These are phyloP conservation scores for Oxygymnocypris stewartii DNA, from an alignment of 2,113 vertebrate species.

Conservation along the genomic window DNA sequence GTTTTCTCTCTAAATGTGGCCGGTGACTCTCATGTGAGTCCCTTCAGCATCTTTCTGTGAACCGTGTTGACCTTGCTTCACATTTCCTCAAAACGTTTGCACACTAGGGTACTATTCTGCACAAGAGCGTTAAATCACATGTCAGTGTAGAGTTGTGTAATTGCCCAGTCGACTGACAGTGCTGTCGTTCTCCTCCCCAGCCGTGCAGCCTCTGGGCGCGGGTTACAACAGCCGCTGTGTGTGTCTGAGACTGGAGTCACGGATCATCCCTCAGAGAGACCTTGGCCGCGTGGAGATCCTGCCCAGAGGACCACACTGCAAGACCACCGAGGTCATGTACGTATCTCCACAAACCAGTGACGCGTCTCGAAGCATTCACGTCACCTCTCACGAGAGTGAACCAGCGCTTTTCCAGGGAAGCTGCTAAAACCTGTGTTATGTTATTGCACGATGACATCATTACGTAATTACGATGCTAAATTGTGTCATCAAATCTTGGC, in stretches of 20 bases:
- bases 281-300: constrained; percentile 71
- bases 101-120: background rate
- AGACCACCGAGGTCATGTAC: constrained; percentile 72
- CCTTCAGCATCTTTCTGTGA: background rate
- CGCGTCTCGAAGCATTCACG: background rate
- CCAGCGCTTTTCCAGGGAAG: too few species aligned
- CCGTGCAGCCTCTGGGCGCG: constrained; percentile 66
- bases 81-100: background rate
- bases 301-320: constrained; percentile 69
- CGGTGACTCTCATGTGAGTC: background rate
- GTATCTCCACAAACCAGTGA: constrained; percentile 31
- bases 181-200: constrained; percentile 52
- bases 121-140: background rate
- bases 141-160: background rate
- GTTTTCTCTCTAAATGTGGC: too few species aligned
- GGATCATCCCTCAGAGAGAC: constrained; percentile 70
- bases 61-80: background rate
- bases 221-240: constrained; percentile 72
- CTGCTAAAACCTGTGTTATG: too few species aligned
- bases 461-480: too few species aligned
- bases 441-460: too few species aligned
- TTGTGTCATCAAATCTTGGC: too few species aligned
- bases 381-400: too few species aligned
- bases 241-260: constrained; percentile 70
- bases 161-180: background rate